phyloP scores from a whole-genome alignment of 2,113 vertebrate species.

The Seriola rivoliana region DNA sequence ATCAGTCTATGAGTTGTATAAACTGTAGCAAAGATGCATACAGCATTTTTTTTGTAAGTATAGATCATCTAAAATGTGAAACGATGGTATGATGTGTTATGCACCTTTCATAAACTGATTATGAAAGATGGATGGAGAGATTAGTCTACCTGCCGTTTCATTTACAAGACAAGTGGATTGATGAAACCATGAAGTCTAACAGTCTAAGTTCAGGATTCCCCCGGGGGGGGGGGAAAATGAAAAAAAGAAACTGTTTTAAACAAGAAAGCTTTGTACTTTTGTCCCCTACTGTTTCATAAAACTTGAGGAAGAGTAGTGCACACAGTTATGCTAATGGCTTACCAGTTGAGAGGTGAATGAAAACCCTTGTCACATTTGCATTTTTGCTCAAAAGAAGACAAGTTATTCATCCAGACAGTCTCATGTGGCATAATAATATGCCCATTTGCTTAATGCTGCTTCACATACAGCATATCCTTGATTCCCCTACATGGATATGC shows the following conservation, averaged over 20 bases:
- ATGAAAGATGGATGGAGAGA: constrained; percentile 27
- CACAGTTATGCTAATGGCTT: constrained; percentile 63
- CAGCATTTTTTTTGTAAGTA: not conserved
- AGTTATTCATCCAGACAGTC: constrained; percentile 34
- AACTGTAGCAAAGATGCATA: constrained; percentile 10
- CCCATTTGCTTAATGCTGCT: constrained; percentile 20
- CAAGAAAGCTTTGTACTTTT: constrained; percentile 26
- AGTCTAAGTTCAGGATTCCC: constrained; percentile 63
- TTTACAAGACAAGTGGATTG: constrained; percentile 36
- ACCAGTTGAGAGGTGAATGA: constrained; percentile 32
- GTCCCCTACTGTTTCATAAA: constrained; percentile 30
- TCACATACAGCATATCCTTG: constrained; percentile 17
- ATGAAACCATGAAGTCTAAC: constrained; percentile 57
- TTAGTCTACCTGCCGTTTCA: constrained; percentile 48
- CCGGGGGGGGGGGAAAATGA: not conserved
- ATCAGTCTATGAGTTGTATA: constrained; percentile 18
- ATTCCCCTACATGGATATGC: constrained; percentile 13
- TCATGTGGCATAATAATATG: constrained; percentile 42
- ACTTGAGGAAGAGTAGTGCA: constrained; percentile 63
- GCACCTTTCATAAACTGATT: not conserved
- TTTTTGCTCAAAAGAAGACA: constrained; percentile 11
- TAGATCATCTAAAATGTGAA: constrained; percentile 24
- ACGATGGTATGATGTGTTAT: not conserved
- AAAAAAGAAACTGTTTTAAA: constrained; percentile 17
- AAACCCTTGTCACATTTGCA: constrained; percentile 40